Percentiles rank a stretch among this genome's conserved stretches.
Evolutionary conservation across 1,140 invertebrate genomes (phyloP).

Genomic region (Dryas iulia): DNA sequence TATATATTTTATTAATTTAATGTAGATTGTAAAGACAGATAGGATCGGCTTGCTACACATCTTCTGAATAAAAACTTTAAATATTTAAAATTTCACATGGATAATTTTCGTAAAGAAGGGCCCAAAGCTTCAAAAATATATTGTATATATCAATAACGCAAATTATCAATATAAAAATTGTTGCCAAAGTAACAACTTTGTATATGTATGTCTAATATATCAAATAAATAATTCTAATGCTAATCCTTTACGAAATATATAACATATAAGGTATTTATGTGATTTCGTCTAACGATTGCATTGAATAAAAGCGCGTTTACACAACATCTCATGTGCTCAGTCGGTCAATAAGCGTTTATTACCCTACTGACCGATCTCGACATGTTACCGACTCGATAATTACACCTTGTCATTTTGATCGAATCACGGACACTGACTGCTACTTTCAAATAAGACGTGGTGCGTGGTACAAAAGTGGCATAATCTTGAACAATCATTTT

Average conservation of each 20-base stretch:
- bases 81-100: too few relatives aligned
- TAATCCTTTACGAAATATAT: not conserved
- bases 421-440: slow-evolving; percentile 15
- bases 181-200: too few relatives aligned
- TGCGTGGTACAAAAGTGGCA: not conserved
- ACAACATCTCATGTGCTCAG: slow-evolving; percentile 20
- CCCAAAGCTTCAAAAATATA: too few relatives aligned
- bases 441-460: slow-evolving; percentile 8
- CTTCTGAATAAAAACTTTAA: too few relatives aligned
- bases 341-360: slow-evolving; percentile 47
- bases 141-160: too few relatives aligned
- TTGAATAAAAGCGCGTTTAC: slow-evolving; percentile 30
- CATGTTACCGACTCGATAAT: slow-evolving; percentile 55
- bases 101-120: too few relatives aligned
- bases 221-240: not conserved
- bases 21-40: too few relatives aligned
- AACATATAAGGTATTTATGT: not conserved
- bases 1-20: too few relatives aligned
- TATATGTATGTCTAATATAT: not conserved
- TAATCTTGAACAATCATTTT: not conserved
- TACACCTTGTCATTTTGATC: slow-evolving; percentile 41
- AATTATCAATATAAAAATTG: too few relatives aligned
- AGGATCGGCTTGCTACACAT: too few relatives aligned
- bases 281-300: slow-evolving; percentile 1
- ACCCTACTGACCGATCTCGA: slow-evolving; percentile 41